Evolutionary conservation across 1,140 invertebrate genomes (phyloP).

Genomic region (Cecropterus lyciades): DNA sequence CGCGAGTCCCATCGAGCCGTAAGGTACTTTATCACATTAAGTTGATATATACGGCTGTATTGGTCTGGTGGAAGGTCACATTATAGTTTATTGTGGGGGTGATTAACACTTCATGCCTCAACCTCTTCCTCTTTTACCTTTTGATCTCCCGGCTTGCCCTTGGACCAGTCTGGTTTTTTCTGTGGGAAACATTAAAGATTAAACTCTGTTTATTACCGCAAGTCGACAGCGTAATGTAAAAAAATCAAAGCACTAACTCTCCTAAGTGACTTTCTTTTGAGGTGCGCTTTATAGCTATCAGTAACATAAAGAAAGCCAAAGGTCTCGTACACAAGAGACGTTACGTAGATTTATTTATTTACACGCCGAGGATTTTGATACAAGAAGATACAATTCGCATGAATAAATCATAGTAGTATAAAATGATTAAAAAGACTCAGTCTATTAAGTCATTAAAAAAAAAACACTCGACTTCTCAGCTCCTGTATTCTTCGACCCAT

Average conservation of each 20-base stretch:
- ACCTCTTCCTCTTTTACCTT: slow-evolving; percentile 95
- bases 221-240: slow-evolving; percentile 18
- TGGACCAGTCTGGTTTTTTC: slow-evolving; percentile 96
- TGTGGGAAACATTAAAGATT: slow-evolving; percentile 81
- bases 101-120: slow-evolving; percentile 88
- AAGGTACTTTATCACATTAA: slow-evolving; percentile 56
- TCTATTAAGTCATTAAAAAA: too few relatives aligned
- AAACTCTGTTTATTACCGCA: slow-evolving; percentile 8
- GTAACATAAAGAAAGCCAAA: too few relatives aligned
- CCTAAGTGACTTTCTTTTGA: not conserved
- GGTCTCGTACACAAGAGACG: not conserved
- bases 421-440: too few relatives aligned
- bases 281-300: not conserved
- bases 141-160: slow-evolving; percentile 92
- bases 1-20: slow-evolving; percentile 41
- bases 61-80: slow-evolving; percentile 58
- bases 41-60: slow-evolving; percentile 49
- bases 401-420: too few relatives aligned
- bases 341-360: not conserved
- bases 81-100: slow-evolving; percentile 61
- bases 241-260: slow-evolving; percentile 19
- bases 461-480: too few relatives aligned
- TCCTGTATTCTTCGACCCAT: too few relatives aligned
- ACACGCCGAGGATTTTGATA: too few relatives aligned
- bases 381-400: too few relatives aligned